Conservation (phyloP, 2,113 vertebrate genomes). For the Hippopotamus amphibius region DNA sequence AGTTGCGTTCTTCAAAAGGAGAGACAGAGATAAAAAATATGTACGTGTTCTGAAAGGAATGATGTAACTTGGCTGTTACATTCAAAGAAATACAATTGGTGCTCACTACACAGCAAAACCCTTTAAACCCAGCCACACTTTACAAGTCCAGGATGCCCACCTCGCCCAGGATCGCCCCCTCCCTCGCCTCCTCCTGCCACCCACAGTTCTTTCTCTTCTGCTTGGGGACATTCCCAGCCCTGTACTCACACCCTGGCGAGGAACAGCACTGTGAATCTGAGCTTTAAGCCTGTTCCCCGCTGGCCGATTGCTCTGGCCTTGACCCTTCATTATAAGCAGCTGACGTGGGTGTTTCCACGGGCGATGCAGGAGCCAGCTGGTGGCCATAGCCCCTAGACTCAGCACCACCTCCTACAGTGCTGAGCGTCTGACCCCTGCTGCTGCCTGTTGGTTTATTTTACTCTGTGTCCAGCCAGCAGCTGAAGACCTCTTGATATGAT, state of each 20-base stretch:
- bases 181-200: fast-evolving
- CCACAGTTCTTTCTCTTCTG: fast-evolving
- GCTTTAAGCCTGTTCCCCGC: neutral
- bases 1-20: neutral
- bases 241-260: fast-evolving
- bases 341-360: fast-evolving
- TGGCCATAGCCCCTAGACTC: neutral
- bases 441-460: neutral
- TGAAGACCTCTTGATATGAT: fast-evolving
- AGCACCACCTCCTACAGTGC: fast-evolving
- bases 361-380: fast-evolving
- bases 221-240: fast-evolving
- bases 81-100: fast-evolving
- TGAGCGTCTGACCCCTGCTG: no score
- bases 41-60: fast-evolving
- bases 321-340: neutral
- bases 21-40: fast-evolving
- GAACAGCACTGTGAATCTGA: fast-evolving
- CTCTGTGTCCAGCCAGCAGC: neutral
- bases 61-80: fast-evolving
- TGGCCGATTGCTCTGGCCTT: neutral
- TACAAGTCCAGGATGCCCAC: fast-evolving
- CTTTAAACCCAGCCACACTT: neutral
- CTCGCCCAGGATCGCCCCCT: fast-evolving
- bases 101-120: neutral